Percentiles rank a stretch among this genome's conserved stretches.
Evolutionary conservation across 1,140 invertebrate genomes (phyloP).

Genomic region (Rhopalosiphum maidis): DNA sequence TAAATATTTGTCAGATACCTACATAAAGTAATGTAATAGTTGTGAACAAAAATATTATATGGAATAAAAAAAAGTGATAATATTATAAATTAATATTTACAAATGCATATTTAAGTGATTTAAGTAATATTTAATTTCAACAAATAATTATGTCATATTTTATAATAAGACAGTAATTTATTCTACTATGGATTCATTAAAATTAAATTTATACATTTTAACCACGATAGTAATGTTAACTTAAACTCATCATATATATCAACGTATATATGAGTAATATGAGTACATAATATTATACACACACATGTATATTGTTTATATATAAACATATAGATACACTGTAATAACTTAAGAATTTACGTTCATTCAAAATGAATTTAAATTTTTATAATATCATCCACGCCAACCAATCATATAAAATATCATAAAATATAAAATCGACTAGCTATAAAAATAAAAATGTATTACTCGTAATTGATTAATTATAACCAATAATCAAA

Average conservation of each 20-base stretch:
- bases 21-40: not conserved
- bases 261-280: not conserved
- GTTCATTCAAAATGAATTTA: not conserved
- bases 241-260: not conserved
- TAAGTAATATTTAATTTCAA: not conserved
- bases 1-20: not conserved
- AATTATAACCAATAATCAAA: not conserved
- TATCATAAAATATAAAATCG: not conserved
- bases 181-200: not conserved
- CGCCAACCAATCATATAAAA: not conserved
- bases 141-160: not conserved
- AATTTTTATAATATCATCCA: not conserved
- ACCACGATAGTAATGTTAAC: not conserved
- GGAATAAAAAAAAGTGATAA: not conserved
- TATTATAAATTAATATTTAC: not conserved
- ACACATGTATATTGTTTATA: not conserved
- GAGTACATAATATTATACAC: not conserved
- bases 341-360: not conserved
- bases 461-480: not conserved
- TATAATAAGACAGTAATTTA: not conserved
- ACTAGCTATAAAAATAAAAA: not conserved
- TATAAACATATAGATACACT: too few species aligned
- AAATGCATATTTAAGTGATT: not conserved
- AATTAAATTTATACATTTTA: not conserved
- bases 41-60: not conserved